phyloP scores from a whole-genome alignment of 2,797 vertebrate genomes.

The Spinus pinus region DNA sequence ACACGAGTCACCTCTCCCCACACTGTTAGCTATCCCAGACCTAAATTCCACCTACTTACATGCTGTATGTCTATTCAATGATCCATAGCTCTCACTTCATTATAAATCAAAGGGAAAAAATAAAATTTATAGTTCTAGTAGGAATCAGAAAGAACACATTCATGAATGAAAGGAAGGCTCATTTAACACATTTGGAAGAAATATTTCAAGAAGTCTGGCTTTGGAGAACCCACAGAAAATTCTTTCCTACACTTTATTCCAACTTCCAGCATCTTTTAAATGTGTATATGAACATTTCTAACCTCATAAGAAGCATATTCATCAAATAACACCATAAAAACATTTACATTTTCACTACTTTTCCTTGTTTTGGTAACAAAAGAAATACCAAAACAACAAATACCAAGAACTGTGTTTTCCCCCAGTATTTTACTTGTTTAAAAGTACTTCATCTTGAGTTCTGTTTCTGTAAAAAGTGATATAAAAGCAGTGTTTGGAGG shows the following conservation, averaged over 20 bases:
- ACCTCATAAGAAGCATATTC: background rate
- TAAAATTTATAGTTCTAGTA: background rate
- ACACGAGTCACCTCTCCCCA: background rate
- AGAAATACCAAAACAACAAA: background rate
- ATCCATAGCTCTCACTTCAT: background rate
- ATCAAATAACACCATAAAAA: background rate
- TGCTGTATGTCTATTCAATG: background rate
- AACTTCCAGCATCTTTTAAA: background rate
- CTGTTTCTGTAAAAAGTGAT: background rate
- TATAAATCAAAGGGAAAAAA: background rate
- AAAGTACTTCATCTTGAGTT: background rate
- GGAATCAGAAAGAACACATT: background rate
- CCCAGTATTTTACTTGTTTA: background rate
- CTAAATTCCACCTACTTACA: background rate
- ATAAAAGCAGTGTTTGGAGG: background rate
- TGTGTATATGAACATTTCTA: background rate
- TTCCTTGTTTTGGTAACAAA: background rate
- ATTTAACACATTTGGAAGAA: background rate
- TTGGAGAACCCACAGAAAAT: background rate
- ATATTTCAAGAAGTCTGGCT: background rate
- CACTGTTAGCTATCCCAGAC: background rate
- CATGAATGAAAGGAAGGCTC: background rate
- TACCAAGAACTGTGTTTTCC: background rate
- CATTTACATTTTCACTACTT: background rate
- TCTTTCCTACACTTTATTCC: background rate